Evolutionary conservation across 2,888 invertebrate species (phyloP), one percentile per base, ranked within the genome.

Genomic region (Abscondita cerata): DNA sequence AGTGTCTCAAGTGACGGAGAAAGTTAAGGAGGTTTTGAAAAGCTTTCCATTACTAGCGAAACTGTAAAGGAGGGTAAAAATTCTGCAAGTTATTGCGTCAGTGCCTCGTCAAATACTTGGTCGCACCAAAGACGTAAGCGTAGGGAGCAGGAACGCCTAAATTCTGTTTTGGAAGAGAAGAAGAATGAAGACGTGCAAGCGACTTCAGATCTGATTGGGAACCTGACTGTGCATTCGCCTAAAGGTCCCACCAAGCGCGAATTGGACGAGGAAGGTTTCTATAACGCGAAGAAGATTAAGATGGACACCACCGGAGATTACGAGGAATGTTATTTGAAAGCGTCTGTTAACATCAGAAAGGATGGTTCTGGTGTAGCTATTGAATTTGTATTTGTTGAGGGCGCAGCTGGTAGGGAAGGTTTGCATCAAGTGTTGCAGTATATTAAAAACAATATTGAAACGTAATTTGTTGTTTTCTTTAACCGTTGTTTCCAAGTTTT

Each of bases 51-150:
- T 84, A 62, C 67, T 77, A 56, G 71, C 75, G 78, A 81, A 72
- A 74, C 78, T 65, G 72, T 82, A 13, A 78, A 80, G 57, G 71
- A 79, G 59, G 78, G n/a, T 74, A 62, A 78, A 80, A 58, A 72
- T 77, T 36, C 70, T 15, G 76, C 80, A 63, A 78, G 82, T 13
- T 81, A 87, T 71, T 83, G 86, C 72, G 76, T 91, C 48, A 81
- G 79, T 61, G 90, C 92, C 1, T 73, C 77, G 62, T 81, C 83
- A 53, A 91, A 93, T 75, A 92, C 91, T 12, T 95, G 95, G 95
- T 87, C 89, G 1, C 86, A 94, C 78, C 90, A 90, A 75, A 83
- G 95, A 68, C 84, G 89, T 66, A 91, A 89, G 80, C 83, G 90
- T 69, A 83, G 94, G 68, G 81, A 84, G 62, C 71, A 72, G 31